Base-by-base conservation (phyloP, 2,797 vertebrate species). In the Tragelaphus eurycerus region DNA sequence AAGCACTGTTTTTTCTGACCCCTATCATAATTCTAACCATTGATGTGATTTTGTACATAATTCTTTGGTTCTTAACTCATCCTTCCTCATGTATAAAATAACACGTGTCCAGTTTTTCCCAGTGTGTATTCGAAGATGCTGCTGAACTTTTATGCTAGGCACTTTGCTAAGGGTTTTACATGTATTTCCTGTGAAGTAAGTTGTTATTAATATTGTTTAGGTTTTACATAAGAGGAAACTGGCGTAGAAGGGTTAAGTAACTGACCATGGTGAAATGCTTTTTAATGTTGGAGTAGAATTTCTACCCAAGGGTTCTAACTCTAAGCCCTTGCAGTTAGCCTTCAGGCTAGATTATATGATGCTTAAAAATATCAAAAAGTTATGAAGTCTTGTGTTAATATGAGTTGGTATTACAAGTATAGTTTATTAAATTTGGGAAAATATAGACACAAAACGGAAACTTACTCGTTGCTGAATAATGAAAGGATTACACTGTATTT, bases 371-470 rank as follows among this genome's bases (percentile, higher is more conserved):
- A 17, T 19, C n/a, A 46, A 85, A 52, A 60, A 62, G 3, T 59
- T 67, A 46, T 13, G 23, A 96, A 60, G 27, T 71, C 52, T 81
- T 96, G 3, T 93, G 19, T 93, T 55, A 29, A 27, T 74, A 76
- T 27, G 7, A 62, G 2, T 83, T 96, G 29, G 4, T 89, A 90
- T 57, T 89, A 5, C 6, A 60, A 84, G 52, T 90, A 52, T 9
- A 81, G 31, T 67, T 93, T 67, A 93, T 84, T 96, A 81, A 94
- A 79, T 90, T 90, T 90, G 43, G 89, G 16, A 95, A 79, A 38
- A 74, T 78, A 55, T 3, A 31, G 29, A 93, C 84, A 87, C 11
- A 91, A 54, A 93, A 87, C 67, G 54, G 11, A 92, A 92, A 74
- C 62, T 89, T 81, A 27, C 84, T 88, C 13, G 3, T 78, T 83